These are phyloP conservation scores for Metacarcinus magister DNA, from an alignment of 2,888 invertebrate genomes.

Conservation along the genomic window DNA sequence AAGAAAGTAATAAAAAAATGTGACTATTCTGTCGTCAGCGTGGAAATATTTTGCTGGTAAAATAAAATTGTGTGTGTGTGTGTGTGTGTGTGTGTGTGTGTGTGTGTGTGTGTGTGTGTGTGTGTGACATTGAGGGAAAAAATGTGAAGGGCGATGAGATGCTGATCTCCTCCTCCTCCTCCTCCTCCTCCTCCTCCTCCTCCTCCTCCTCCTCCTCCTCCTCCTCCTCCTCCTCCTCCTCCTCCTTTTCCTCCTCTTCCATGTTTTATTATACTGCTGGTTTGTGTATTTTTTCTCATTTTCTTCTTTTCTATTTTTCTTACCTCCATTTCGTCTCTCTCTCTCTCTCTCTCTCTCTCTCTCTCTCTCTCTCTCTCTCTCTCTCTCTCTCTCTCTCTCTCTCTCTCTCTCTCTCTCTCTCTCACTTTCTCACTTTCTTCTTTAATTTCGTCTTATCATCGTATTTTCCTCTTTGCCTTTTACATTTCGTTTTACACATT, in stretches of 20 bases:
- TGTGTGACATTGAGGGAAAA: neutral
- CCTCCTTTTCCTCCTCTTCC: neutral
- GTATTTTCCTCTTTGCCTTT: neutral
- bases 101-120: constrained; percentile 34
- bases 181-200: neutral
- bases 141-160: neutral
- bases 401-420: neutral
- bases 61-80: neutral
- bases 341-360: neutral
- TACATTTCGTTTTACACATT: too few species aligned
- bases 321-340: too few species aligned
- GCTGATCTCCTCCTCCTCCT: neutral
- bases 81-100: constrained; percentile 17
- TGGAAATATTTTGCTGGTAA: constrained; percentile 1
- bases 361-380: neutral
- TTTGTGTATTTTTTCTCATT: neutral
- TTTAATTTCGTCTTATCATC: neutral
- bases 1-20: neutral
- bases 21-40: neutral
- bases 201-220: neutral
- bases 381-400: neutral
- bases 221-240: neutral
- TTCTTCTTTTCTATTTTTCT: neutral
- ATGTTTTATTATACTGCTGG: too few species aligned
- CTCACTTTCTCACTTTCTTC: neutral